Percentiles rank a stretch among this genome's conserved stretches.
These are phyloP conservation scores for Drosophila kambysellisi DNA, from an alignment of 2,888 invertebrate species.

Conservation along the genomic window DNA sequence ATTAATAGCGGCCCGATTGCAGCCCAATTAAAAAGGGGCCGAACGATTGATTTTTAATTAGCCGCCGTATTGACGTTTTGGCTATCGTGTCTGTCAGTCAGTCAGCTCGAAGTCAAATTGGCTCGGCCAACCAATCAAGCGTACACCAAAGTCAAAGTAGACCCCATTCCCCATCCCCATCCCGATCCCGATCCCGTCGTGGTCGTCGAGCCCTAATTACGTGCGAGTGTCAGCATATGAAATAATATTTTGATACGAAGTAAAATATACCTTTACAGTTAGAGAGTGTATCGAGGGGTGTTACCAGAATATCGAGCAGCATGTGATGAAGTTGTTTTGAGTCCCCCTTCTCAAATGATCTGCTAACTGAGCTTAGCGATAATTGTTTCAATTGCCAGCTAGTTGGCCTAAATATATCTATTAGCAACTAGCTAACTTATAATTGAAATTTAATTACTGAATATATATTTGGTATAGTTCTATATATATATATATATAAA, in stretches of 20 bases:
- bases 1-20: slow-evolving; percentile 48
- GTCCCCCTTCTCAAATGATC: not conserved
- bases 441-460: not conserved
- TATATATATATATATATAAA: not conserved
- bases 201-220: slow-evolving; percentile 67
- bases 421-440: not conserved
- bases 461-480: not conserved
- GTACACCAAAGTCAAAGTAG: slow-evolving; percentile 22
- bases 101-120: slow-evolving; percentile 41
- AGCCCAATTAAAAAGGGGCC: slow-evolving; percentile 42
- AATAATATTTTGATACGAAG: slow-evolving; percentile 76
- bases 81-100: slow-evolving; percentile 25
- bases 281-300: not conserved
- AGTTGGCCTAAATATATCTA: not conserved
- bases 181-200: not conserved
- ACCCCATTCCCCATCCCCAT: not conserved
- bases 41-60: slow-evolving; percentile 74
- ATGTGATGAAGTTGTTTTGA: not conserved
- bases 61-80: slow-evolving; percentile 35
- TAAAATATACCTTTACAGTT: slow-evolving; percentile 23
- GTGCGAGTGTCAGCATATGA: slow-evolving; percentile 81
- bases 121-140: slow-evolving; percentile 60
- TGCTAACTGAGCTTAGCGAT: not conserved
- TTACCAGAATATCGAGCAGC: not conserved
- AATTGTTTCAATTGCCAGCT: not conserved